phyloP scores from a whole-genome alignment of 2,888 invertebrate genomes.

The Dryocosmus kuriphilus region DNA sequence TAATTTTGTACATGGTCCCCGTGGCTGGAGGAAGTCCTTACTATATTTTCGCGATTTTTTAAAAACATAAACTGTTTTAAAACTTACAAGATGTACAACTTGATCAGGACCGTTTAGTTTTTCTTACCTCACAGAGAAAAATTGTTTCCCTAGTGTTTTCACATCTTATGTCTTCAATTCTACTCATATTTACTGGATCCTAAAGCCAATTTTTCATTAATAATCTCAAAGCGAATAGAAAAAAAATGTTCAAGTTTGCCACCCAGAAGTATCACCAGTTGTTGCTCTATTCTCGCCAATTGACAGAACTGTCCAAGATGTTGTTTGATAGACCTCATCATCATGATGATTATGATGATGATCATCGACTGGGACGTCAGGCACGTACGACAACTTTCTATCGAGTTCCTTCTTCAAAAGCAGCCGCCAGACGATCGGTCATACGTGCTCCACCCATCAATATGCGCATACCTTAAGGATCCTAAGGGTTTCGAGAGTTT shows the following conservation, averaged over 20 bases:
- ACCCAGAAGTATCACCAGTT: background rate
- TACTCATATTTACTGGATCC: too few species aligned
- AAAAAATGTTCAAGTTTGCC: background rate
- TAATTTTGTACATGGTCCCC: too few species aligned
- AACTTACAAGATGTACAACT: too few species aligned
- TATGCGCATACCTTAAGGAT: conserved; percentile 51
- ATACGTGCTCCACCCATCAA: conserved; percentile 50
- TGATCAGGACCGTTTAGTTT: too few species aligned
- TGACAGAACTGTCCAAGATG: conserved; percentile 22
- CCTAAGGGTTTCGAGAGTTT: conserved; percentile 41
- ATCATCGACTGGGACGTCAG: conserved; percentile 7
- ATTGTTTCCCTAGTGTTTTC: too few species aligned
- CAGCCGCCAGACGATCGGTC: conserved; percentile 44
- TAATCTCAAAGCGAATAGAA: background rate
- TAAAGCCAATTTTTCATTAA: too few species aligned
- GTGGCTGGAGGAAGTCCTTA: too few species aligned
- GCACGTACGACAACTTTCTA: conserved; percentile 24
- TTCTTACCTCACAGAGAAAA: too few species aligned
- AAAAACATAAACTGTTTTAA: too few species aligned
- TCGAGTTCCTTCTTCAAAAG: conserved; percentile 18
- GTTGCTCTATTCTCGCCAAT: background rate
- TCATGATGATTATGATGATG: conserved; percentile 29
- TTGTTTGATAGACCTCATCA: conserved; percentile 16
- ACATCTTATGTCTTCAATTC: too few species aligned
- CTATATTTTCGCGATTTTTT: too few species aligned